Evolutionary conservation across 2,888 invertebrate species (phyloP).

Genomic region (Adela reaumurella): DNA sequence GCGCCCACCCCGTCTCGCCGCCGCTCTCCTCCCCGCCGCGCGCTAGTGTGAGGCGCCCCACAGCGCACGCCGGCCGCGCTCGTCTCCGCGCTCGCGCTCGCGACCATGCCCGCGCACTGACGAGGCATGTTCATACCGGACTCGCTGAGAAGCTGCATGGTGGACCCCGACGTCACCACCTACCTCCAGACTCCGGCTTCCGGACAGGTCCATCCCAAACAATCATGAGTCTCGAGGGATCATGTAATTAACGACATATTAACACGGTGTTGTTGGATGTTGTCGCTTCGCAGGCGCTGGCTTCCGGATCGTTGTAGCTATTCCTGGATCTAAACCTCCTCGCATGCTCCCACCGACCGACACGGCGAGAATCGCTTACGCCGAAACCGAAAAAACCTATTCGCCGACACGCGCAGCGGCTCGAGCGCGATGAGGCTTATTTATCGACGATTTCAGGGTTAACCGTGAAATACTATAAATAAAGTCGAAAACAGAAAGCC

Average conservation of each 20-base stretch:
- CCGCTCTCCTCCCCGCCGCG: constrained; percentile 1
- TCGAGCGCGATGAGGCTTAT: too few relatives aligned
- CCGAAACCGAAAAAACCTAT: too few relatives aligned
- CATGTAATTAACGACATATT: constrained; percentile 57
- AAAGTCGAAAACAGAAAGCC: too few relatives aligned
- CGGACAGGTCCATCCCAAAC: constrained; percentile 81
- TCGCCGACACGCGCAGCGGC: too few relatives aligned
- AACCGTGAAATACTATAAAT: too few relatives aligned
- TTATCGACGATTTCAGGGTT: too few relatives aligned
- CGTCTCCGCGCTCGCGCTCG: constrained; percentile 50
- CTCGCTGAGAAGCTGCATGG: constrained; percentile 91
- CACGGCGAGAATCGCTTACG: too few relatives aligned
- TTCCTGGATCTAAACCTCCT: background rate
- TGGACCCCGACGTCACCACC: constrained; percentile 92
- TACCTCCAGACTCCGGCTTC: constrained; percentile 93
- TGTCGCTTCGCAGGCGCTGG: constrained; percentile 33
- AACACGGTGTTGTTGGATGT: constrained; percentile 55
- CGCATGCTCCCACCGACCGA: too few relatives aligned
- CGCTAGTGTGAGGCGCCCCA: too few relatives aligned
- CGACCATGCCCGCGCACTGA: constrained; percentile 44
- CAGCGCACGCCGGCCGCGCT: constrained; percentile 42
- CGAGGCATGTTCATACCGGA: constrained; percentile 86
- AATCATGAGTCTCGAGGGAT: constrained; percentile 46
- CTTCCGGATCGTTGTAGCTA: constrained; percentile 4
- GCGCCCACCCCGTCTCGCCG: constrained; percentile 1